Conservation (phyloP, 1,140 invertebrate species). For the Oreohelix idahoensis region DNA sequence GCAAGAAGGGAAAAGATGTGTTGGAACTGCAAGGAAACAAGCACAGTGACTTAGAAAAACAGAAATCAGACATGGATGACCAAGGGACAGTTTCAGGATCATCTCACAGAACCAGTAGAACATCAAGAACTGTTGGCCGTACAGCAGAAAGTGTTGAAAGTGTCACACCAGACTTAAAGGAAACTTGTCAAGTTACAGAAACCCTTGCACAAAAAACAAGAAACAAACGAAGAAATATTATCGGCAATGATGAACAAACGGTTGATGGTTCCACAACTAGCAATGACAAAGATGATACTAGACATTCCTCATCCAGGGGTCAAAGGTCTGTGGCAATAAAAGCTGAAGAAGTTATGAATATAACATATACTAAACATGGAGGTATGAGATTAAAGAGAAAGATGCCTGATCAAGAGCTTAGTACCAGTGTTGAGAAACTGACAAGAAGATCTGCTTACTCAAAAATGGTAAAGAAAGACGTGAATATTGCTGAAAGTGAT, state of each 20-base stretch:
- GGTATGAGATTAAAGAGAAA: neutral
- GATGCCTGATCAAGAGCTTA: neutral
- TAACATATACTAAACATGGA: neutral
- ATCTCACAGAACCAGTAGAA: neutral
- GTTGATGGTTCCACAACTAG: neutral
- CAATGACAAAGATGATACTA: neutral
- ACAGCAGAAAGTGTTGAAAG: neutral
- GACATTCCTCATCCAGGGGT: neutral
- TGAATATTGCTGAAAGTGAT: neutral
- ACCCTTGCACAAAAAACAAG: neutral
- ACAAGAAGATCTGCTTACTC: too few species aligned
- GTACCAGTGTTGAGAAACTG: neutral
- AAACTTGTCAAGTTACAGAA: neutral
- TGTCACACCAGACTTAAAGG: neutral
- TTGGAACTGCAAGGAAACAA: neutral
- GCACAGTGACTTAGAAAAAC: neutral
- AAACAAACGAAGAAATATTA: neutral
- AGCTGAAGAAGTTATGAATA: neutral
- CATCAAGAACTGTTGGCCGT: neutral
- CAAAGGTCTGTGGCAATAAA: neutral
- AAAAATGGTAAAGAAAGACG: too few species aligned
- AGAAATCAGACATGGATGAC: neutral
- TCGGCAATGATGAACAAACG: neutral
- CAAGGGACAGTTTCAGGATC: neutral
- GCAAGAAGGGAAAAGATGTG: neutral